Percentiles rank a stretch among this genome's conserved stretches.
phyloP scores from a whole-genome alignment of 2,113 vertebrate genomes.

The Clarias macrocephalus region DNA sequence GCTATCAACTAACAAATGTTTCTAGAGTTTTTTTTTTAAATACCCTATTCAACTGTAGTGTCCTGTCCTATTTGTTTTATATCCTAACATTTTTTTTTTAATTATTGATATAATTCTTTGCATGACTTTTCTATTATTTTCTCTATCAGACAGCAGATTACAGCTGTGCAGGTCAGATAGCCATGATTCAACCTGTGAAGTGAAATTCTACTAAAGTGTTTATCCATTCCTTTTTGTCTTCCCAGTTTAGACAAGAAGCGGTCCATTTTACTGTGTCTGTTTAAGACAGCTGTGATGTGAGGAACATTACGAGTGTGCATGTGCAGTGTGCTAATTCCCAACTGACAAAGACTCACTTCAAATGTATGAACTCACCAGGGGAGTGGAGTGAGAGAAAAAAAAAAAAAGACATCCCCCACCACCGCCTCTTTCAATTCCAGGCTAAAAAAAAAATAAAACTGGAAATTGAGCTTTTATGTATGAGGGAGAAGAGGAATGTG shows the following conservation, averaged over 20 bases:
- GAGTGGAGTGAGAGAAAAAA: constrained; percentile 59
- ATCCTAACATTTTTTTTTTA: background rate
- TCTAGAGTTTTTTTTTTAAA: background rate
- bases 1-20: background rate
- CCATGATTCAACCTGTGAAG: background rate
- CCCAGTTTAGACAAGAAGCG: constrained; percentile 34
- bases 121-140: background rate
- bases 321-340: constrained; percentile 72
- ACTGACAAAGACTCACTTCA: constrained; percentile 75
- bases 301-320: constrained; percentile 64
- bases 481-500: constrained; percentile 56
- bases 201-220: background rate
- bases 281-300: constrained; percentile 61
- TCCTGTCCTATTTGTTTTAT: too few relatives aligned
- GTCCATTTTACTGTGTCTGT: constrained; percentile 36
- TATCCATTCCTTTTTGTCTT: background rate
- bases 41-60: background rate
- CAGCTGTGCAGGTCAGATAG: constrained; percentile 4
- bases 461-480: constrained; percentile 70
- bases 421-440: constrained; percentile 70
- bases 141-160: background rate
- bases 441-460: constrained; percentile 70
- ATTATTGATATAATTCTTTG: background rate
- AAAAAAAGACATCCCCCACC: constrained; percentile 43
- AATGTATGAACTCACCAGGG: constrained; percentile 75